Percentiles rank a stretch among this genome's conserved stretches.
phyloP scores from a whole-genome alignment of 2,797 vertebrate genomes.

The Hypotaenidia okinawae region DNA sequence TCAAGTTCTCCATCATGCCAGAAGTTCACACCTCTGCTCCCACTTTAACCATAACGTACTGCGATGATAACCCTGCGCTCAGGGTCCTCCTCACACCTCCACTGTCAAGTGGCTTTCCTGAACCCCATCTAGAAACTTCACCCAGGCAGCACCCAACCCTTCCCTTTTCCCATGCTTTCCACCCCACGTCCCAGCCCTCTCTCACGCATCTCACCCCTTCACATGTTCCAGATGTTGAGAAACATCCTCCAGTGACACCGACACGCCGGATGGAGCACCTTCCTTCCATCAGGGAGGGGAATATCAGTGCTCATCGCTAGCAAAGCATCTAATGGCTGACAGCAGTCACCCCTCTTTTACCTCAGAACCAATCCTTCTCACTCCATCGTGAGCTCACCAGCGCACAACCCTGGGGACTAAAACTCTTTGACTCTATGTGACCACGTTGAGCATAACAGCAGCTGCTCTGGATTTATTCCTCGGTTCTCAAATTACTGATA shows the following conservation, averaged over 20 bases:
- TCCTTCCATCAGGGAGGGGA: not conserved
- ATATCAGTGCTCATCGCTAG: not conserved
- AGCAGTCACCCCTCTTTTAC: not conserved
- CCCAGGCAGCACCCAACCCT: not conserved
- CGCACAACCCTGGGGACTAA: not conserved
- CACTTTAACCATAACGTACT: not conserved
- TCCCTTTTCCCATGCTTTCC: not conserved
- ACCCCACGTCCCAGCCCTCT: rapidly evolving
- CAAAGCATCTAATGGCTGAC: not conserved
- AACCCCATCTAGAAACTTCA: not conserved
- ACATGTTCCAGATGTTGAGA: rapidly evolving
- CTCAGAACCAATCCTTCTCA: not conserved
- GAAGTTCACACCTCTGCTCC: not conserved
- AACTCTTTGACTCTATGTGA: rapidly evolving
- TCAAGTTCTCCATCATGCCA: not conserved
- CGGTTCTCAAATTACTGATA: not conserved
- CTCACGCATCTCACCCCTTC: not conserved
- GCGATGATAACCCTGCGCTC: not conserved
- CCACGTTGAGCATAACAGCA: not conserved
- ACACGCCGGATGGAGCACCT: rapidly evolving
- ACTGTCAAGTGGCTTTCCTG: not conserved
- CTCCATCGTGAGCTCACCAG: not conserved
- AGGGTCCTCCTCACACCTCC: not conserved
- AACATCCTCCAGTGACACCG: not conserved
- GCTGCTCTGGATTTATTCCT: not conserved